Evolutionary conservation across 2,888 invertebrate genomes (phyloP).

Genomic region (Dryomyza anilis): DNA sequence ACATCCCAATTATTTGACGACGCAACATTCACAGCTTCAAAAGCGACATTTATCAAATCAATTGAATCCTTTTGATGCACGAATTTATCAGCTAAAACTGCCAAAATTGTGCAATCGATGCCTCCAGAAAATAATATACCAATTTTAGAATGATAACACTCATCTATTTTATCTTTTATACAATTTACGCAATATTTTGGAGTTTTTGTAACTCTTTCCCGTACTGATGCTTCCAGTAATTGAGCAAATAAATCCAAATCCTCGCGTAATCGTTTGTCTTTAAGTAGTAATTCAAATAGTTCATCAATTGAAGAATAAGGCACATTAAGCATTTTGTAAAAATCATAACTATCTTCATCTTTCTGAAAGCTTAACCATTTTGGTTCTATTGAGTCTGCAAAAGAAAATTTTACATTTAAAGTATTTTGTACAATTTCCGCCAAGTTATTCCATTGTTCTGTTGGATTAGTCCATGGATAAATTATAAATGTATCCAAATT

Average conservation of each 20-base stretch:
- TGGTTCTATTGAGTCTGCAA: slow-evolving; percentile 34
- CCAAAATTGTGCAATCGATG: slow-evolving; percentile 91
- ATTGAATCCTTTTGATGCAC: slow-evolving; percentile 71
- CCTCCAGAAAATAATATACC: slow-evolving; percentile 95
- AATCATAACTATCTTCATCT: slow-evolving; percentile 33
- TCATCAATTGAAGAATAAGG: slow-evolving; percentile 14
- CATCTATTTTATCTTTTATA: slow-evolving; percentile 43
- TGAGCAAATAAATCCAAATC: too few relatives aligned
- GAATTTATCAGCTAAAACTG: slow-evolving; percentile 77
- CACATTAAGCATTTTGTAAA: slow-evolving; percentile 35
- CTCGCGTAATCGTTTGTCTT: slow-evolving; percentile 42
- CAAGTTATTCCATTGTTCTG: slow-evolving; percentile 15
- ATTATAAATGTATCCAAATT: slow-evolving; percentile 54
- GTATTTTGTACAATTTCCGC: slow-evolving; percentile 27
- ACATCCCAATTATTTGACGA: slow-evolving; percentile 67
- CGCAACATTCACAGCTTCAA: slow-evolving; percentile 62
- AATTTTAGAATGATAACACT: slow-evolving; percentile 70
- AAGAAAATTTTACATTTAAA: slow-evolving; percentile 26
- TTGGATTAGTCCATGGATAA: slow-evolving; percentile 44
- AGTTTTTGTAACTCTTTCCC: slow-evolving; percentile 67
- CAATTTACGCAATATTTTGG: slow-evolving; percentile 70
- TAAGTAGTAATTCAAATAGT: slow-evolving; percentile 60
- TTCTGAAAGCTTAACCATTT: slow-evolving; percentile 34
- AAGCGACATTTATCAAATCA: slow-evolving; percentile 95
- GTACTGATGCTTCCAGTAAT: slow-evolving; percentile 67